phyloP scores from a whole-genome alignment of 2,113 vertebrate species.

The Galeopterus variegatus region DNA sequence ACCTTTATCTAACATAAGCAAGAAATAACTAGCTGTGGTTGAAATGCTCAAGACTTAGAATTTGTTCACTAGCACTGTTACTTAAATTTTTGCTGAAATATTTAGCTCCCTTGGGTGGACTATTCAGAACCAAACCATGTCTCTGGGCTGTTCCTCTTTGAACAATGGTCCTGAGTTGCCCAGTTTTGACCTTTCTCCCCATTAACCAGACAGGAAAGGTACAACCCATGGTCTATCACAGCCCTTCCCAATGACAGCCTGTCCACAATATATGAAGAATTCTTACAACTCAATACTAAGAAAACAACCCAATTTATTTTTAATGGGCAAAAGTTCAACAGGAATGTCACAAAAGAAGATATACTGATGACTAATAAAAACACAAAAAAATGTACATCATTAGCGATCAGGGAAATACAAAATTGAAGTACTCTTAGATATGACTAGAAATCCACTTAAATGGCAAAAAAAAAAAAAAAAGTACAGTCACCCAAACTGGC shows the following conservation, averaged over 20 bases:
- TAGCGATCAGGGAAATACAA: not conserved
- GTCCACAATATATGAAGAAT: not conserved
- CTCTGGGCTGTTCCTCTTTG: not conserved
- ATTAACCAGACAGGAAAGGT: not conserved
- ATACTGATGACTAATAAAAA: not conserved
- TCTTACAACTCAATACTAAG: not conserved
- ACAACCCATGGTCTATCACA: not conserved
- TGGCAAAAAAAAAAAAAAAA: not conserved
- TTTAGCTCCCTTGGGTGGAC: not conserved
- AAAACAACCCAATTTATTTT: not conserved
- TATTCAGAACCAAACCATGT: not conserved
- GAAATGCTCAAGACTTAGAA: not conserved
- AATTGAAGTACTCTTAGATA: not conserved
- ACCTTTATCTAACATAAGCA: rapidly evolving
- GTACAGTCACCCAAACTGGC: not conserved
- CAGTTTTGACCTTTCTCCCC: not conserved
- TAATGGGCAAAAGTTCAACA: not conserved
- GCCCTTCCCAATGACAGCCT: not conserved
- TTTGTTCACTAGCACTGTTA: not conserved
- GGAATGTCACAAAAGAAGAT: not conserved
- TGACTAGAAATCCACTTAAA: not conserved
- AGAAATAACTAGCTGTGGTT: not conserved
- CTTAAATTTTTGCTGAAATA: not conserved
- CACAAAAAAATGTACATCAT: not conserved
- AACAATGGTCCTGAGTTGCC: not conserved